Evolutionary conservation across 2,888 invertebrate genomes (phyloP).

Genomic region (Amphipyra tragopoginis): DNA sequence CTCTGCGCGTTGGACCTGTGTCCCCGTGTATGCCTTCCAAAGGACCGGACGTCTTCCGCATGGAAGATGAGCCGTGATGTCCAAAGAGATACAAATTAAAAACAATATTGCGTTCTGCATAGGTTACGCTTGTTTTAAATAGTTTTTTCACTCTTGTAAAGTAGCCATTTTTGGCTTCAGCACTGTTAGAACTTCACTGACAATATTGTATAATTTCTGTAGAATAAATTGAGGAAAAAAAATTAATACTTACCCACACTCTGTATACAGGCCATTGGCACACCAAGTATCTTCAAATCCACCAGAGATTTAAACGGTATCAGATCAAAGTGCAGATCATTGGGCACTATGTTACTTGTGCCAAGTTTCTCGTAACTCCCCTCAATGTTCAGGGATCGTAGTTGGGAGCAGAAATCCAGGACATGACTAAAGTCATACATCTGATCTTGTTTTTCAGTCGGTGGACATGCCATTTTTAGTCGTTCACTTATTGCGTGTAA

Average conservation of each 20-base stretch:
- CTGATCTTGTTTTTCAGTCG: constrained; percentile 93
- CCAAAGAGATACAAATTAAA: no score
- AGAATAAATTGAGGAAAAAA: no score
- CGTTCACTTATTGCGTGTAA: constrained; percentile 97
- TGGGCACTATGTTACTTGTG: constrained; percentile 95
- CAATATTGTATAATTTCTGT: no score
- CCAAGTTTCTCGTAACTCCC: constrained; percentile 93
- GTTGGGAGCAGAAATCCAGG: constrained; percentile 95
- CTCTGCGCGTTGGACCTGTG: no score
- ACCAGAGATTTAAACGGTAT: constrained; percentile 95
- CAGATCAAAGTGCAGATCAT: constrained; percentile 94
- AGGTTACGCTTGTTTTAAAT: no score
- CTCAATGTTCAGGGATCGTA: constrained; percentile 92
- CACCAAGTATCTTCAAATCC: constrained; percentile 92
- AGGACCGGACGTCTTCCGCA: no score
- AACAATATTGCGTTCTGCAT: no score
- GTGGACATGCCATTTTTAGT: constrained; percentile 95
- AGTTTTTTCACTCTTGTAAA: no score
- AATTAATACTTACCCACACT: constrained; percentile 88
- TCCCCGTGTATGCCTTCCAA: no score
- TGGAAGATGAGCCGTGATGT: no score
- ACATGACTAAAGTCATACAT: constrained; percentile 97
- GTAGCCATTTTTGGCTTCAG: no score
- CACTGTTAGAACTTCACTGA: no score
- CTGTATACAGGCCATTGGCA: constrained; percentile 92